Percentiles rank a stretch among this genome's conserved stretches.
Evolutionary conservation across 2,113 vertebrate species (phyloP).

Genomic region (Herpailurus yagouaroundi): DNA sequence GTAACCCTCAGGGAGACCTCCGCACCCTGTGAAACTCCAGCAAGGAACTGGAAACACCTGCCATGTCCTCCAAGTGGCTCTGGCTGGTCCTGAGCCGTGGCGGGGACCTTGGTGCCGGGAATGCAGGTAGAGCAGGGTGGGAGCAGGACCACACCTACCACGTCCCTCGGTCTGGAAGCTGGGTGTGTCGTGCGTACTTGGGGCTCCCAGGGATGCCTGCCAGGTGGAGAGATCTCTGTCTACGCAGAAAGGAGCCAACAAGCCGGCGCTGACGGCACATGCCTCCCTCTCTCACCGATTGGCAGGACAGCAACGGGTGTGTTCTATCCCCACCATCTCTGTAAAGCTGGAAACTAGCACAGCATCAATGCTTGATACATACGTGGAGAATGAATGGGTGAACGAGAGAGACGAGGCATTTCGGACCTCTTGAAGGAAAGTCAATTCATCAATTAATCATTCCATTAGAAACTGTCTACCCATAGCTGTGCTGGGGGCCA

Average conservation of each 20-base stretch:
- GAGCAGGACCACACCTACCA: not conserved
- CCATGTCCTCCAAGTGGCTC: not conserved
- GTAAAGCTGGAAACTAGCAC: not conserved
- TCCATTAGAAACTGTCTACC: not conserved
- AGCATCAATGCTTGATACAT: not conserved
- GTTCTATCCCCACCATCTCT: not conserved
- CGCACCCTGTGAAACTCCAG: too few relatives aligned
- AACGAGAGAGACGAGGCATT: not conserved
- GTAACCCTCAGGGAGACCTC: not conserved
- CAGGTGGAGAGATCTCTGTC: accelerated
- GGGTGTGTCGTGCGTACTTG: accelerated
- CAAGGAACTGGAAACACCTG: not conserved
- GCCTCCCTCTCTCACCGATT: too few relatives aligned
- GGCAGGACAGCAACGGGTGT: not conserved
- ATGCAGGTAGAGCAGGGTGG: accelerated
- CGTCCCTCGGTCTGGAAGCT: accelerated
- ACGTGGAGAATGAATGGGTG: not conserved
- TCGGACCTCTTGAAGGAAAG: not conserved
- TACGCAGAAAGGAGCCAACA: accelerated
- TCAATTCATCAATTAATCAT: not conserved
- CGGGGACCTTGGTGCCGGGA: not conserved
- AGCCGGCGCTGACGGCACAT: accelerated
- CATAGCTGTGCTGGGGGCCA: accelerated
- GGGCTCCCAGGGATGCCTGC: not conserved
- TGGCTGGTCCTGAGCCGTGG: not conserved